phyloP scores from a whole-genome alignment of 2,113 vertebrate genomes.

The Trematomus loennbergii region DNA sequence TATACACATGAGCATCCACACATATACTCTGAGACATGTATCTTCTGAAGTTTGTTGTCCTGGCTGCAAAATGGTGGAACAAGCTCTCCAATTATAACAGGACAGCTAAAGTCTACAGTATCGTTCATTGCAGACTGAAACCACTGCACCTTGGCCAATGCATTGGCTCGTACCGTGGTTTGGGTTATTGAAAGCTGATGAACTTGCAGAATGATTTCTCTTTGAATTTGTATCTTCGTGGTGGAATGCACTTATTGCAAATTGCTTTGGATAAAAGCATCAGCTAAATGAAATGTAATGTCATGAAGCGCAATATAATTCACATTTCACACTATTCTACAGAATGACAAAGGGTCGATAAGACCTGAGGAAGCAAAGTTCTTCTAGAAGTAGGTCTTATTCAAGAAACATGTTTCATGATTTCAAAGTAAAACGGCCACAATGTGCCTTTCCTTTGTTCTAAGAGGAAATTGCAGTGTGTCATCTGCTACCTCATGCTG shows the following conservation, averaged over 20 bases:
- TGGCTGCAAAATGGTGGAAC: too few relatives aligned
- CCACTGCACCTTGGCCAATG: too few relatives aligned
- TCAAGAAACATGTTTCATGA: not conserved
- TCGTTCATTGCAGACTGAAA: too few relatives aligned
- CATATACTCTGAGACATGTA: not conserved
- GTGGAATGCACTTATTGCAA: too few relatives aligned
- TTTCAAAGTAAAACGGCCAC: not conserved
- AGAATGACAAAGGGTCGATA: not conserved
- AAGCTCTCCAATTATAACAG: too few relatives aligned
- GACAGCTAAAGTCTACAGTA: too few relatives aligned
- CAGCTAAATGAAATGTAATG: too few relatives aligned
- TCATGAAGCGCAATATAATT: not conserved
- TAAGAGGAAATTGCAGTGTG: not conserved
- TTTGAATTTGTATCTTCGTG: too few relatives aligned
- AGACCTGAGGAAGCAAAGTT: constrained; percentile 19
- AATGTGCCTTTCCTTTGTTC: not conserved
- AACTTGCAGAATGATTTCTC: too few relatives aligned
- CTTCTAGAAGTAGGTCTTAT: not conserved
- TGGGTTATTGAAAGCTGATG: too few relatives aligned
- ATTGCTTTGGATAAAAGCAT: too few relatives aligned
- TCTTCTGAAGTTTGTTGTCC: not conserved
- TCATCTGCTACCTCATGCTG: not conserved
- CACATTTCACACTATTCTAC: not conserved
- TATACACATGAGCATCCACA: not conserved
- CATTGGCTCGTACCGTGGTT: too few relatives aligned